phyloP scores from a whole-genome alignment of 2,113 vertebrate genomes.

The Percina caprodes region DNA sequence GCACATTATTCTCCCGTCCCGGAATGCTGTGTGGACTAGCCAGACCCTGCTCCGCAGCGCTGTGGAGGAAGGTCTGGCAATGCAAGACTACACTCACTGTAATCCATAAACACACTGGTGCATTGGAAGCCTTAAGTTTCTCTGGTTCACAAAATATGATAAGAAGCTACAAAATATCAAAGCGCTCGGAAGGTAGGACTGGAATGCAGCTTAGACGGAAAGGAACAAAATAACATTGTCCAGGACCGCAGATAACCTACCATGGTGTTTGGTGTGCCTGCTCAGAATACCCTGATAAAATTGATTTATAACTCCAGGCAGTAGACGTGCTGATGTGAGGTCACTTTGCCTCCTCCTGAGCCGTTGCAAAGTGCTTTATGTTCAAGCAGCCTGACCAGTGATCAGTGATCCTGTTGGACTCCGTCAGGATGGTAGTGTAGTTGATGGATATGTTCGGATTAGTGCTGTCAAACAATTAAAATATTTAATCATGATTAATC shows the following conservation, averaged over 20 bases:
- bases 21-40: too few species aligned
- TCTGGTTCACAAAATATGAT: conserved; percentile 18
- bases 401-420: not conserved
- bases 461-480: too few species aligned
- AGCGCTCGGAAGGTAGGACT: not conserved
- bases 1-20: too few species aligned
- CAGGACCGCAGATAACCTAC: conserved; percentile 29
- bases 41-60: too few species aligned
- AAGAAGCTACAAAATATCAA: conserved; percentile 23
- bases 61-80: too few species aligned
- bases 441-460: conserved; percentile 19
- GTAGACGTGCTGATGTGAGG: not conserved
- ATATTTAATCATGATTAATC: too few species aligned
- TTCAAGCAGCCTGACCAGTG: not conserved
- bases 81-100: not conserved
- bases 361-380: not conserved
- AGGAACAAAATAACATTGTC: conserved; percentile 15
- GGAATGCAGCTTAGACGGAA: not conserved
- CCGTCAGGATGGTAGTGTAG: conserved; percentile 4
- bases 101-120: not conserved
- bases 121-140: not conserved
- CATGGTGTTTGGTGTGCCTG: not conserved
- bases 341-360: conserved; percentile 12
- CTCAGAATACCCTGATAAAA: conserved; percentile 2
- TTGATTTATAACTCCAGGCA: conserved; percentile 1